Evolutionary conservation across 2,113 vertebrate genomes (phyloP).

Genomic region (Nansenia antarctica): DNA sequence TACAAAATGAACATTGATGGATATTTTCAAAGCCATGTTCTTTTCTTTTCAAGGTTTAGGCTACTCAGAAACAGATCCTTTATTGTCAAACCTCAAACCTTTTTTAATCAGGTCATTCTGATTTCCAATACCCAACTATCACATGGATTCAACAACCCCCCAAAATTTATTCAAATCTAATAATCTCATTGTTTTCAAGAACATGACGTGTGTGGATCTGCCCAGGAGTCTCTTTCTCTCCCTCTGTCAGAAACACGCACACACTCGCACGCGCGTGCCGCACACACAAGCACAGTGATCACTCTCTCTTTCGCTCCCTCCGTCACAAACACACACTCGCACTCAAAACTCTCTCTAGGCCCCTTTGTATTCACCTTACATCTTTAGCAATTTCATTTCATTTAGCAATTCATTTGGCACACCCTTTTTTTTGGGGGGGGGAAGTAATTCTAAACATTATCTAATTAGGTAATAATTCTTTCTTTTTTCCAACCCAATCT

Average conservation of each 20-base stretch:
- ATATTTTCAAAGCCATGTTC: conserved; percentile 56
- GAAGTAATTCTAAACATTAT: conserved; percentile 14
- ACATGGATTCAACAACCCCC: conserved; percentile 32
- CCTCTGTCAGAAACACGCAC: background rate
- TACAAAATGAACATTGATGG: conserved; percentile 60
- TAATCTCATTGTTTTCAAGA: conserved; percentile 47
- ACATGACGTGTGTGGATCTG: conserved; percentile 11
- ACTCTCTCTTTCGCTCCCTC: background rate
- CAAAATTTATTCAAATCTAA: conserved; percentile 36
- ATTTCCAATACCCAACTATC: conserved; percentile 39
- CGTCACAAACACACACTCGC: background rate
- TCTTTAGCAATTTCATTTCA: conserved; percentile 4
- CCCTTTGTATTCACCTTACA: conserved; percentile 12
- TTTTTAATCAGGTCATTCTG: conserved; percentile 10
- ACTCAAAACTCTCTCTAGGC: background rate
- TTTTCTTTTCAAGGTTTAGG: conserved; percentile 39
- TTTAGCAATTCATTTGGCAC: conserved; percentile 59
- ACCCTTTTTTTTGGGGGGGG: too few species aligned
- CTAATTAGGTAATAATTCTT: conserved; percentile 17
- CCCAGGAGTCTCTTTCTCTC: background rate
- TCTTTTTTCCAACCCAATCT: conserved; percentile 1
- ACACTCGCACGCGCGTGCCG: too few species aligned
- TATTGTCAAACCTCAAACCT: too few species aligned
- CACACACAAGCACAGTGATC: too few species aligned
- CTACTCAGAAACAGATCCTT: too few species aligned